Percentiles rank a stretch among this genome's conserved stretches.
Evolutionary conservation across 2,797 vertebrate genomes (phyloP).

Genomic region (Ciconia nigra): DNA sequence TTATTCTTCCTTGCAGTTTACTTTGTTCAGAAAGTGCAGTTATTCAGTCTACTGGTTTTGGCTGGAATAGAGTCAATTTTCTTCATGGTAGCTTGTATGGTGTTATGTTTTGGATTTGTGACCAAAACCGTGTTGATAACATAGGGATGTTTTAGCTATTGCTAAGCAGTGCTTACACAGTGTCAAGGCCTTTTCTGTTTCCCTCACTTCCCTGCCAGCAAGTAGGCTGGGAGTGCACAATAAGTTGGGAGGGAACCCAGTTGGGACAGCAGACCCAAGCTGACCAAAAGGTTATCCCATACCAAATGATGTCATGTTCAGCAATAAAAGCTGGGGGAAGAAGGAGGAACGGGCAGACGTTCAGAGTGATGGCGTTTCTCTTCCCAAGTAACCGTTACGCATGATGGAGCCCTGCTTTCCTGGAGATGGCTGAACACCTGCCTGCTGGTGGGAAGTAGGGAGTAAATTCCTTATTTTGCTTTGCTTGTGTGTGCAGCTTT

Average conservation of each 20-base stretch:
- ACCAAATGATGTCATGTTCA: background rate
- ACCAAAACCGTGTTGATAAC: background rate
- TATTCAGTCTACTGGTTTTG: background rate
- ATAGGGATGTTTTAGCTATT: background rate
- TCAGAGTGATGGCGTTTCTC: background rate
- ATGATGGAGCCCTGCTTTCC: background rate
- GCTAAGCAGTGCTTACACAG: background rate
- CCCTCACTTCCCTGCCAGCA: too few relatives aligned
- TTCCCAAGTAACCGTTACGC: fast-evolving
- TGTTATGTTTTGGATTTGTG: background rate
- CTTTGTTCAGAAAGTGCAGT: background rate
- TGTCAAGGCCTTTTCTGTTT: too few relatives aligned
- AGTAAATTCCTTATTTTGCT: background rate
- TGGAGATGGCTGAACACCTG: background rate
- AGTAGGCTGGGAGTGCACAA: too few relatives aligned
- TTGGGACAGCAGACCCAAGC: too few relatives aligned
- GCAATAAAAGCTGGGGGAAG: background rate
- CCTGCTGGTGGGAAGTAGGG: background rate
- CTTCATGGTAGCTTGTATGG: fast-evolving
- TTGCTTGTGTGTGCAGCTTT: background rate
- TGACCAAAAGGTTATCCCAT: too few relatives aligned
- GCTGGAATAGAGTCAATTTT: background rate
- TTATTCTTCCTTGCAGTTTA: background rate
- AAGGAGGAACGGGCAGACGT: fast-evolving
- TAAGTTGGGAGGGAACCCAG: too few relatives aligned